Conservation (phyloP, 2,113 vertebrate genomes). For the Okapia johnstoni region DNA sequence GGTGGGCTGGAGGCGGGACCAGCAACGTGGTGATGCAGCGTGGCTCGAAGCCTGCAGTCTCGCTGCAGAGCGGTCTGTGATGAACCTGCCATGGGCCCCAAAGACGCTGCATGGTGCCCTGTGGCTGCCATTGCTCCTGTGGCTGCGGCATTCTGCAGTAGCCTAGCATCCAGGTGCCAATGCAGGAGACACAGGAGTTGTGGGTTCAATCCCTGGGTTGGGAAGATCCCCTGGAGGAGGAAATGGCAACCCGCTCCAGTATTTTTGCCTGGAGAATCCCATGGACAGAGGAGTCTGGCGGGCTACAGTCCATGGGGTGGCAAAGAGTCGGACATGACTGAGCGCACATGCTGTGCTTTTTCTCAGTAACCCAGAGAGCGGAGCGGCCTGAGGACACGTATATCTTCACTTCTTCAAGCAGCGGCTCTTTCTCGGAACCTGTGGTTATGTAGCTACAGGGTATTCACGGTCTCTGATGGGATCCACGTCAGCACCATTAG, state of each 20-base stretch:
- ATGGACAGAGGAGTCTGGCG: neutral
- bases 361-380: neutral
- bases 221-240: neutral
- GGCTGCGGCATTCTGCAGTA: neutral
- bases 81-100: neutral
- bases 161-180: neutral
- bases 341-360: neutral
- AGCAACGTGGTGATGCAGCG: neutral
- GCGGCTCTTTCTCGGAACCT: neutral
- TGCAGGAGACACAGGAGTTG: neutral
- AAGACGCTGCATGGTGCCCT: fast-evolving
- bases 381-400: fast-evolving
- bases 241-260: neutral
- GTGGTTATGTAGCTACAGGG: neutral
- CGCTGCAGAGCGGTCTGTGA: neutral
- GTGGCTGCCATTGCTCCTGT: fast-evolving
- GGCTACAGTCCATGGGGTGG: neutral
- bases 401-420: neutral
- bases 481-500: neutral
- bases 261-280: neutral
- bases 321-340: neutral
- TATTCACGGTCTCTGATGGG: neutral
- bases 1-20: neutral
- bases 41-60: neutral
- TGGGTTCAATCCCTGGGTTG: neutral